Evolutionary conservation across 1,140 invertebrate genomes (phyloP), one percentile per base, ranked within the genome.

Genomic region (Papilio machaon): DNA sequence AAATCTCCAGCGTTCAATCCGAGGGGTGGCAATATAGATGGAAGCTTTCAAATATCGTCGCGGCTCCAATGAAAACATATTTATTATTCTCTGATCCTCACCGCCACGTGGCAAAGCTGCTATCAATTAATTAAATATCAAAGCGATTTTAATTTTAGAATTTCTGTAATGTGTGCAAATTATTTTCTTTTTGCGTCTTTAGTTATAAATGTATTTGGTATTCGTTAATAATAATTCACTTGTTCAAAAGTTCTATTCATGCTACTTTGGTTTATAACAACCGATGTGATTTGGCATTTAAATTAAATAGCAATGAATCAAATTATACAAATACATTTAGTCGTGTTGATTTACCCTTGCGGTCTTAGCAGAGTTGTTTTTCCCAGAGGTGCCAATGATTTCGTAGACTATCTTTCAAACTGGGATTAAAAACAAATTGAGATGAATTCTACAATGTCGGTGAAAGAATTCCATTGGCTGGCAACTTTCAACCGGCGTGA

Each of bases 361-460:
- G 30, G 13, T 13, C 10, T 30, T 15, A 30, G 60, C 10, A 64
- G 30, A 35, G 9, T 23, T 23, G 9, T 64, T 64, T 75, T 75
- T 49, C 38, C 19, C 19, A 46, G 43, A 75, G 43, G 19, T 49
- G 43, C 46, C 23, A 49, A 49, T 75, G 47, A 49, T 47, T 52
- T 46, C 23, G 73, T 75, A 75, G 52, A 75, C 43, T 49, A 75
- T 49, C 73, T 75, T 77, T 77, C 52, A 58, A 77, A 30, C 11
- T 52, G 19, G 6, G 75, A 38, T 77, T 77, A 52, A 60, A 60
- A 77, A 77, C 58, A 77, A 77, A 77, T 77, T 77, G 23, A 58
- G 30, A 58, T 58, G 30, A 23, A 77, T 77, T 54, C 30, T 9
- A 30, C 30, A n/a, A 54, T 43, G 75, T 77, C 75, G 75, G 49